phyloP scores from a whole-genome alignment of 2,113 vertebrate genomes.

The Natator depressus region DNA sequence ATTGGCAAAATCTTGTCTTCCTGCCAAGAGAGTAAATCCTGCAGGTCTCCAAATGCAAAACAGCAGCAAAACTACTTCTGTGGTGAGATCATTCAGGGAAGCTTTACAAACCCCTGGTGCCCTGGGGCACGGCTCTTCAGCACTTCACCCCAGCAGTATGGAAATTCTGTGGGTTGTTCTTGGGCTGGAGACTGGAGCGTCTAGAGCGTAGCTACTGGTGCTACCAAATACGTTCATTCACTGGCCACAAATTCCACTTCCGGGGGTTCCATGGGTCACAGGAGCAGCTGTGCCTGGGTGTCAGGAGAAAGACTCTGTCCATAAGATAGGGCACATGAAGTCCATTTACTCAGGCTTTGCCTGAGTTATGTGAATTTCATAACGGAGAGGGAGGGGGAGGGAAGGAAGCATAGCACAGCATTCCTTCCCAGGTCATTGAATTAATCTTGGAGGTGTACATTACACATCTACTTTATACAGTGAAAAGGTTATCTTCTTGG shows the following conservation, averaged over 20 bases:
- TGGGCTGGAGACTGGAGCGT: rapidly evolving
- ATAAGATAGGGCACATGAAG: rapidly evolving
- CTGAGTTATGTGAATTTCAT: rapidly evolving
- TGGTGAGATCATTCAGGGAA: not conserved
- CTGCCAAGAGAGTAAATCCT: not conserved
- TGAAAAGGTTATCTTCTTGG: not conserved
- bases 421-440: not conserved
- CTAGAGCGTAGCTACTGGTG: rapidly evolving
- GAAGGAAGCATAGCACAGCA: not conserved
- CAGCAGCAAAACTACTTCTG: not conserved
- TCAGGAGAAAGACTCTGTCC: not conserved
- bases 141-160: not conserved
- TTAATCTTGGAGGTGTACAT: not conserved
- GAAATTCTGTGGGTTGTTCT: rapidly evolving
- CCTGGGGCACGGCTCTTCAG: not conserved
- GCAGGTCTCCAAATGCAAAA: rapidly evolving
- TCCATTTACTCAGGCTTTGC: not conserved
- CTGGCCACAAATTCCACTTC: no score
- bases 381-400: not conserved
- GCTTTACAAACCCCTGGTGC: not conserved
- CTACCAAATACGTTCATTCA: not conserved
- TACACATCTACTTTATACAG: rapidly evolving
- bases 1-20: not conserved
- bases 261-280: not conserved
- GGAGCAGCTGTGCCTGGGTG: rapidly evolving